Conservation (phyloP, 92 coral and sea anemone genomes). For the Palythoa grandiflora region DNA sequence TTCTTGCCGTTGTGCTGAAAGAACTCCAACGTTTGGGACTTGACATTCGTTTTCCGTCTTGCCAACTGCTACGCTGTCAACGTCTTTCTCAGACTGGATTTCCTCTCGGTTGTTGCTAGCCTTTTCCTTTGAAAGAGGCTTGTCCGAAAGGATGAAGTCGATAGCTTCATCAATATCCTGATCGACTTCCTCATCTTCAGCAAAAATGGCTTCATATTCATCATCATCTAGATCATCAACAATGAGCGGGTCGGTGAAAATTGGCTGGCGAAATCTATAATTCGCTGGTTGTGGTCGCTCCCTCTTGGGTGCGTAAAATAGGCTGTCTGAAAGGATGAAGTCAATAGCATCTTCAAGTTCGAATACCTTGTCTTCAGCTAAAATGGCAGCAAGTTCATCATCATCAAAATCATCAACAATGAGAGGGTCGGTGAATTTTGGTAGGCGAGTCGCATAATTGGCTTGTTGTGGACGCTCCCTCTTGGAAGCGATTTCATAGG, state of each 20-base stretch:
- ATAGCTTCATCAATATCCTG: background rate
- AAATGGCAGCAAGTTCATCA: slow-evolving; percentile 14
- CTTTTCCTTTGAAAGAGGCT: background rate
- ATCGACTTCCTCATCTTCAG: slow-evolving; percentile 11
- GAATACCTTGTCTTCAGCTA: slow-evolving; percentile 23
- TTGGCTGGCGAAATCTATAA: too few relatives aligned
- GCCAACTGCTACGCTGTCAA: background rate
- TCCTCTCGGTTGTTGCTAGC: background rate
- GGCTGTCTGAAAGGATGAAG: slow-evolving; percentile 24
- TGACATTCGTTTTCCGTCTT: background rate
- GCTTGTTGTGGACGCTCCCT: slow-evolving; percentile 11
- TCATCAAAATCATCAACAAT: slow-evolving; percentile 10
- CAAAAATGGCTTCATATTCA: background rate
- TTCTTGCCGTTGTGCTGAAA: background rate
- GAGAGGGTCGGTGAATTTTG: slow-evolving; percentile 39
- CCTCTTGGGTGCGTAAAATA: too few relatives aligned
- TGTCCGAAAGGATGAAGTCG: slow-evolving; percentile 32
- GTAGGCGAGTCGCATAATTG: background rate
- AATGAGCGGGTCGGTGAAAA: too few relatives aligned
- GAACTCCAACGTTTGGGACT: background rate
- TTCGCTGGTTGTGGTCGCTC: too few relatives aligned
- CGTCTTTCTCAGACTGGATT: background rate
- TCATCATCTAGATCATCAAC: too few relatives aligned
- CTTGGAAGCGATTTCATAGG: background rate
- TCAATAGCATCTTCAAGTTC: slow-evolving; percentile 1